These are phyloP conservation scores for Ptycholaimellus sp. DNA, from an alignment of 2,888 invertebrate species.

Conservation along the genomic window DNA sequence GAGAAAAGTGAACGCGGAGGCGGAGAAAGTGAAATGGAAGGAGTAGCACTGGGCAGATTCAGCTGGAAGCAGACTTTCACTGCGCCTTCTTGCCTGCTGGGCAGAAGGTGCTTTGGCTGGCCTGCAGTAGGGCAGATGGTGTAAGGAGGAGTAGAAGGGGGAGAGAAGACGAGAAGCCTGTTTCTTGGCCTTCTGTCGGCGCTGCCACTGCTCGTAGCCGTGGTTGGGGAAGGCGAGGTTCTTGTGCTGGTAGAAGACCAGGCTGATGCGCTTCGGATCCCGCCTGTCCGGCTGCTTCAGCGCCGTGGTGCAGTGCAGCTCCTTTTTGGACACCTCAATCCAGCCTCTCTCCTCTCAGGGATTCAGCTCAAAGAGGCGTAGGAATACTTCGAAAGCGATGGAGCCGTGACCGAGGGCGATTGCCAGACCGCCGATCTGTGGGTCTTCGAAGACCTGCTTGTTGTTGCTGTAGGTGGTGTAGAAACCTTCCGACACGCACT, in stretches of 20 bases:
- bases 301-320: conserved; percentile 80
- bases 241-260: conserved; percentile 85
- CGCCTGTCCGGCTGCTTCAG: conserved; percentile 59
- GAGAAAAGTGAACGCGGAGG: no score
- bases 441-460: conserved; percentile 62
- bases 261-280: conserved; percentile 64
- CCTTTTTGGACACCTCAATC: conserved; percentile 90
- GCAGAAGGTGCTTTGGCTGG: no score
- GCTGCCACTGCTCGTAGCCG: conserved; percentile 70
- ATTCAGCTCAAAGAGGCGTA: no score
- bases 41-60: no score
- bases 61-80: no score
- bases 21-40: no score
- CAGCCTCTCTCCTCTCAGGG: no score
- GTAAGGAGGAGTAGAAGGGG: no score
- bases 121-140: no score
- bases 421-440: conserved; percentile 76
- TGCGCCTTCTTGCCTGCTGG: no score
- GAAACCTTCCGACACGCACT: conserved; percentile 27
- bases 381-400: conserved; percentile 80
- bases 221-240: conserved; percentile 66
- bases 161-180: no score
- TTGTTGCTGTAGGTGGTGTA: conserved; percentile 27
- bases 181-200: conserved; percentile 52
- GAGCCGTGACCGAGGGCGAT: conserved; percentile 79